These are phyloP conservation scores for Aythya baeri DNA, from an alignment of 2,113 vertebrate genomes.

Conservation along the genomic window DNA sequence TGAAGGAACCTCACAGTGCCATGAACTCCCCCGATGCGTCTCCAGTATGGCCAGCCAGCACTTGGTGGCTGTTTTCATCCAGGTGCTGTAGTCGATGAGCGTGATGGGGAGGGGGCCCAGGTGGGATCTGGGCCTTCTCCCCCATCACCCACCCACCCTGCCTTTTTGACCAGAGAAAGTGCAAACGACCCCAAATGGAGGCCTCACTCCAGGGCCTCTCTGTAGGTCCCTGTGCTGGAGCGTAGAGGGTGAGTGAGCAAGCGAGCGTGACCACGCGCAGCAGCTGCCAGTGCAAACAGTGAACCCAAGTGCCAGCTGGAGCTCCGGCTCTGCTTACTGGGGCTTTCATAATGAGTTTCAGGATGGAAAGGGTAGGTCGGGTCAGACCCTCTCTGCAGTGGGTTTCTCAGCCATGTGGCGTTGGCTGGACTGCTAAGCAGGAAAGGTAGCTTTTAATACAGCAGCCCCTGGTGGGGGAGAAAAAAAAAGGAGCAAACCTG, in stretches of 20 bases:
- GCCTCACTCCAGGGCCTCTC: conserved; percentile 30
- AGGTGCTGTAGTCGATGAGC: conserved; percentile 14
- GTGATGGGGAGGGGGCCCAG: conserved; percentile 26
- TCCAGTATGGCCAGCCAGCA: conserved; percentile 46
- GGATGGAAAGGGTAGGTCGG: conserved; percentile 80
- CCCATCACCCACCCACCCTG: background rate
- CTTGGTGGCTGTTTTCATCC: conserved; percentile 7
- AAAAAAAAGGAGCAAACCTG: rapidly evolving
- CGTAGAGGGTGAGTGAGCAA: conserved; percentile 69
- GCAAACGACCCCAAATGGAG: conserved; percentile 26
- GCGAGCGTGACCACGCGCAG: background rate
- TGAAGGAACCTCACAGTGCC: conserved; percentile 70
- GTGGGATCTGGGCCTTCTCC: conserved; percentile 13
- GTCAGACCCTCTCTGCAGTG: conserved; percentile 75
- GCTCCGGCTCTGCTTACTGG: conserved; percentile 49
- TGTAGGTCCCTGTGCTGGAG: conserved; percentile 34
- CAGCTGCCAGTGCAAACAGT: background rate
- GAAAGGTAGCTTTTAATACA: background rate
- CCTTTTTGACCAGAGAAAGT: conserved; percentile 28
- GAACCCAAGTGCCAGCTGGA: conserved; percentile 15
- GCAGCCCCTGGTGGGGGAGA: background rate
- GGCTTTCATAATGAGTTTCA: conserved; percentile 60
- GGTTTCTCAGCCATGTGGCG: conserved; percentile 67
- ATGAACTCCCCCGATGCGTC: conserved; percentile 20
- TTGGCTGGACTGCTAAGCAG: background rate